Conservation (phyloP, 2,113 vertebrate genomes). For the Isurus oxyrinchus region DNA sequence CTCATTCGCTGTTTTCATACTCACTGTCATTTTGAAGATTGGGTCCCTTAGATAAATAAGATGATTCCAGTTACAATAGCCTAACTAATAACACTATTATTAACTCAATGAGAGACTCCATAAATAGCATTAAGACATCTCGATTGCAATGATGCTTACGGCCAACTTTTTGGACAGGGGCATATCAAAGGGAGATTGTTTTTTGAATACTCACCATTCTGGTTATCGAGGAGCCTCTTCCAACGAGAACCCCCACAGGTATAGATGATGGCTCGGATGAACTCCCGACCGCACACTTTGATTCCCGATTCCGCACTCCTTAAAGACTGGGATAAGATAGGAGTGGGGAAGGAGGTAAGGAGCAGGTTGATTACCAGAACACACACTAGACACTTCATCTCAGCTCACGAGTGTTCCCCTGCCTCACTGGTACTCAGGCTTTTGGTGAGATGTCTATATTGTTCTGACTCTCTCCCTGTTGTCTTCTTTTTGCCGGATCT, state of each 20-base stretch:
- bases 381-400: slow-evolving; percentile 48
- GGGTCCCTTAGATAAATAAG: not conserved
- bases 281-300: slow-evolving; percentile 74
- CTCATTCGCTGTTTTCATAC: not conserved
- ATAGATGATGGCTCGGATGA: slow-evolving; percentile 68
- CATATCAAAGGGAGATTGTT: not conserved
- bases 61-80: not conserved
- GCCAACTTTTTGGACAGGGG: not conserved
- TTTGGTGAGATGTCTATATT: not conserved
- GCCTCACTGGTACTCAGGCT: not conserved
- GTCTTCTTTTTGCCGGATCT: not conserved
- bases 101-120: not conserved
- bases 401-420: not conserved
- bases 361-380: slow-evolving; percentile 41
- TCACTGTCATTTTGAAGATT: not conserved
- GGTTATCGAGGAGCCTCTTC: slow-evolving; percentile 45
- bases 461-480: not conserved
- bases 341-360: slow-evolving; percentile 44
- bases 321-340: slow-evolving; percentile 41
- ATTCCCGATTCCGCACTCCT: slow-evolving; percentile 55
- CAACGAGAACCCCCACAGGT: slow-evolving; percentile 69
- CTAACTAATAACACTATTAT: too few relatives aligned
- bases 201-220: not conserved
- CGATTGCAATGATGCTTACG: not conserved
- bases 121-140: not conserved